These are phyloP conservation scores for Pardosa pseudoannulata DNA, from an alignment of 2,888 invertebrate genomes.

Conservation along the genomic window DNA sequence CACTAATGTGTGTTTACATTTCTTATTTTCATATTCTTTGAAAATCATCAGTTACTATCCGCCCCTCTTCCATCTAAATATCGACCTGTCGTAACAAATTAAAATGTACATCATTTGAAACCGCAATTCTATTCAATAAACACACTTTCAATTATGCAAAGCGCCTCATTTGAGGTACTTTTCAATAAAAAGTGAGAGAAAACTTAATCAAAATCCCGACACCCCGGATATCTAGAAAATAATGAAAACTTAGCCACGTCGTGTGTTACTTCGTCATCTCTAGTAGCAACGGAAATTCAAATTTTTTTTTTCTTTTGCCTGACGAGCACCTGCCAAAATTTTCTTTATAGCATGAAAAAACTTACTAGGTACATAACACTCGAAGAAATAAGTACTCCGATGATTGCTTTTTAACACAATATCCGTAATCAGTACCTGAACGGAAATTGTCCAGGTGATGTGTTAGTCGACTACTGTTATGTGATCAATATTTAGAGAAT, in stretches of 20 bases:
- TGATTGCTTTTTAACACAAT: constrained; percentile 69
- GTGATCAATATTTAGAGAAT: constrained; percentile 58
- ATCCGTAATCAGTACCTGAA: constrained; percentile 58
- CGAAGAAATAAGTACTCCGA: constrained; percentile 30
- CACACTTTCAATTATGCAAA: constrained; percentile 14
- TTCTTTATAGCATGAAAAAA: constrained; percentile 45
- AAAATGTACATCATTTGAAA: not conserved
- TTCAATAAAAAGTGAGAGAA: constrained; percentile 32
- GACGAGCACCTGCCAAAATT: constrained; percentile 48
- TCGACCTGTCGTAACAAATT: not conserved
- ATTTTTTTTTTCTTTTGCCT: constrained; percentile 31
- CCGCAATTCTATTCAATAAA: not conserved
- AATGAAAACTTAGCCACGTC: constrained; percentile 25
- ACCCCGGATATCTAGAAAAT: constrained; percentile 46
- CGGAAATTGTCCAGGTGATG: constrained; percentile 69
- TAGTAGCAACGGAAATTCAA: constrained; percentile 64
- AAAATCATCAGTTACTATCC: too few species aligned
- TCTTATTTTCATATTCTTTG: too few species aligned
- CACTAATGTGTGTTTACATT: too few species aligned
- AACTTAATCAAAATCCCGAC: not conserved
- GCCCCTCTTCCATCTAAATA: not conserved
- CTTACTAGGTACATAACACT: constrained; percentile 20
- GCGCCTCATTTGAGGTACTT: not conserved
- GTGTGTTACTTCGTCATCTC: constrained; percentile 31
- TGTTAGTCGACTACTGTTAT: constrained; percentile 28